Evolutionary conservation across 2,888 invertebrate genomes (phyloP), one percentile per base, ranked within the genome.

Genomic region (Blera fallax): DNA sequence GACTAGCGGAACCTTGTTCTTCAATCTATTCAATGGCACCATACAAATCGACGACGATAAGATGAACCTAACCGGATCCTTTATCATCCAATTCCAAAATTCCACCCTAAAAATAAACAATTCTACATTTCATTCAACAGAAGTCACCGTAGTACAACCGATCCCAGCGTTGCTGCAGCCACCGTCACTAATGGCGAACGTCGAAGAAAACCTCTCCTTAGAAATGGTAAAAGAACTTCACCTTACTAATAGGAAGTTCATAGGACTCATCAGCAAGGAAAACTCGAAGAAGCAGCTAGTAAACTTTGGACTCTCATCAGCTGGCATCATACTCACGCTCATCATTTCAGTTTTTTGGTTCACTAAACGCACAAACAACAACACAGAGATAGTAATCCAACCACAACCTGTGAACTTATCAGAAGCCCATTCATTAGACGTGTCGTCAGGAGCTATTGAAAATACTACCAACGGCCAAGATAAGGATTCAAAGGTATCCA

Each of bases 11-110:
- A 50, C 58, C 3, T 11, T 77, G 16, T 34, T 82, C 10, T 18
- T 82, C n/a, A 82, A 76, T 16, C 58, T 74, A 62, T 81, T 74
- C 18, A 50, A 73, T 8, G 67, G 73, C 14, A 67, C 14, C 16
- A 70, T 78, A n/a, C 24, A 24, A 10, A 52, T 54, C 11, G 14
- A 60, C 4, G 32, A 45, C 8, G 37, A 34, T 4, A 21, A 37
- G 1, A 10, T 52, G 5, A 27, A 45, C 18, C 67, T 83, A 1
- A 58, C 29, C 3, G 77, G 77, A 11, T 65, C 64, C 2, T 72
- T 72, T 40, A 29, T 72, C 3, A 43, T 72, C 11, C 69, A 64
- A n/a, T 70, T 56, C 34, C 18, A 34, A 11, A 56, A 56, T 10
- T n/a, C 54, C 7, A 56, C 54, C 1, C 32, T 56, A 1, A 10